Percentiles rank a stretch among this genome's conserved stretches.
These are phyloP conservation scores for Trachelipus rathkii DNA, from an alignment of 1,140 invertebrate genomes.

Conservation along the genomic window DNA sequence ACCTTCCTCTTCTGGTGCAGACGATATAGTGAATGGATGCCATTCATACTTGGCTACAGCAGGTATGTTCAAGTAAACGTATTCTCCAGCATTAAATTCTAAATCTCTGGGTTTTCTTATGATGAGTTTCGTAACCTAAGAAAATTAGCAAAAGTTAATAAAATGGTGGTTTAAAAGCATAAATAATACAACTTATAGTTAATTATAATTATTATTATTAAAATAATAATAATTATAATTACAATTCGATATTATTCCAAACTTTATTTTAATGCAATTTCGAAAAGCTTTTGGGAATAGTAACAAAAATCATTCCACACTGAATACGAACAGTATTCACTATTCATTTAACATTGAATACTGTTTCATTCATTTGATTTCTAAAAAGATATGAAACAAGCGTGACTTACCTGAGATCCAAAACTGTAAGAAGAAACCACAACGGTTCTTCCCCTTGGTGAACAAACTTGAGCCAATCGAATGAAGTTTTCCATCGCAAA, in stretches of 20 bases:
- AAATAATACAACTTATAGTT: not conserved
- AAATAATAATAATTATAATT: too few relatives aligned
- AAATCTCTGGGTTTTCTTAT: constrained; percentile 81
- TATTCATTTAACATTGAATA: too few relatives aligned
- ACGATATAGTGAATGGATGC: constrained; percentile 97
- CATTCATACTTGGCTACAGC: constrained; percentile 88
- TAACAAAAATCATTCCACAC: too few relatives aligned
- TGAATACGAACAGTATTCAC: too few relatives aligned
- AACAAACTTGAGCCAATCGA: constrained; percentile 53
- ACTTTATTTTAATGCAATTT: too few relatives aligned
- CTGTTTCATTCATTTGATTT: too few relatives aligned
- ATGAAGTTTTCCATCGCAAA: constrained; percentile 74
- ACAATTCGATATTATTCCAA: too few relatives aligned
- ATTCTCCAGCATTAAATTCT: constrained; percentile 87
- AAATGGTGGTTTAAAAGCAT: not conserved
- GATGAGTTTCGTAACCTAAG: constrained; percentile 50
- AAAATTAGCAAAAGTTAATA: not conserved
- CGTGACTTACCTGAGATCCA: constrained; percentile 6
- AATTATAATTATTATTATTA: too few relatives aligned
- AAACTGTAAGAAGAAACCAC: constrained; percentile 55
- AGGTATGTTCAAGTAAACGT: constrained; percentile 89
- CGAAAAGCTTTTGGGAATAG: too few relatives aligned
- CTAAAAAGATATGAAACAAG: not conserved
- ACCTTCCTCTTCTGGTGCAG: constrained; percentile 89
- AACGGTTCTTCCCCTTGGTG: constrained; percentile 52